Conservation (phyloP, 1,140 invertebrate species). For the Hirudo medicinalis region DNA sequence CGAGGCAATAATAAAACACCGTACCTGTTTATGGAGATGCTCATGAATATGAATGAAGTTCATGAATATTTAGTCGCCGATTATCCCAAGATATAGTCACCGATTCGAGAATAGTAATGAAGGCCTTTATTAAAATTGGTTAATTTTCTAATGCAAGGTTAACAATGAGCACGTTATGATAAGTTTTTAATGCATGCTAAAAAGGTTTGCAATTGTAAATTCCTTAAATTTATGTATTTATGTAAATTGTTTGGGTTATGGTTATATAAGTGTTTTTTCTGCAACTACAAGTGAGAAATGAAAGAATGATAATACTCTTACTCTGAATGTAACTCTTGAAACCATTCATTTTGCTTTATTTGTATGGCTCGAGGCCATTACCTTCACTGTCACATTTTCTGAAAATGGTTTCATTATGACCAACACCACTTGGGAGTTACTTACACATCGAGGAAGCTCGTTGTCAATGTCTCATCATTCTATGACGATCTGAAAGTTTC, state of each 20-base stretch:
- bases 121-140: too few relatives aligned
- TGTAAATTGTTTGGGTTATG: too few relatives aligned
- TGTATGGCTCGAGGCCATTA: conserved; percentile 49
- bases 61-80: too few relatives aligned
- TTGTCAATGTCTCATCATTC: too few relatives aligned
- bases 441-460: conserved; percentile 30
- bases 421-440: conserved; percentile 26
- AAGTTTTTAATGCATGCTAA: neutral
- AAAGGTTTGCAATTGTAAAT: neutral
- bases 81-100: too few relatives aligned
- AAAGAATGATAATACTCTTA: neutral
- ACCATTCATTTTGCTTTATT: conserved; percentile 49
- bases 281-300: neutral
- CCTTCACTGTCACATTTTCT: conserved; percentile 46
- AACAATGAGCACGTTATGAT: neutral
- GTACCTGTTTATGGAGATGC: too few relatives aligned
- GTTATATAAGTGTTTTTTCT: too few relatives aligned
- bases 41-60: too few relatives aligned
- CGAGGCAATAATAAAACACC: too few relatives aligned
- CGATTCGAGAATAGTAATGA: too few relatives aligned
- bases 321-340: conserved; percentile 33
- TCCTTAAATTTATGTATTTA: neutral
- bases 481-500: too few relatives aligned
- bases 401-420: conserved; percentile 52
- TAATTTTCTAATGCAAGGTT: too few relatives aligned